These are phyloP conservation scores for Florisuga fusca DNA, from an alignment of 2,797 vertebrate genomes.

Conservation along the genomic window DNA sequence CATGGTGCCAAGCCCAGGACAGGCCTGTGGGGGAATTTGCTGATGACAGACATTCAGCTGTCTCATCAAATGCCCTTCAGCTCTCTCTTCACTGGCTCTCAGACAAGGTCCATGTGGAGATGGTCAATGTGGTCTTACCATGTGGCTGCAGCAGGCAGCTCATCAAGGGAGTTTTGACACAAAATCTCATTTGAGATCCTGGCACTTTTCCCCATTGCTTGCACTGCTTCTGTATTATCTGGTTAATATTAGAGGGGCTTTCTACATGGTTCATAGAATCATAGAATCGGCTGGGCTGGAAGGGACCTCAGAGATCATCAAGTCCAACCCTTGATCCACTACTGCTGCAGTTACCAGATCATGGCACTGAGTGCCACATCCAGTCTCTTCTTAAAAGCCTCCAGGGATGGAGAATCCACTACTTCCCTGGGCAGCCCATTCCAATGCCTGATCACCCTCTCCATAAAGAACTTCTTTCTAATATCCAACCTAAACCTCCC, in stretches of 20 bases:
- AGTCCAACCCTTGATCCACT: no score
- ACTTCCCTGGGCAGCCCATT: no score
- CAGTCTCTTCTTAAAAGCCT: no score
- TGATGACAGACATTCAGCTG: neutral
- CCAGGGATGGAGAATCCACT: no score
- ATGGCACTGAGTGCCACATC: no score
- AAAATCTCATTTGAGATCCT: neutral
- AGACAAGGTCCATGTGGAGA: neutral
- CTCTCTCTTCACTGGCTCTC: neutral
- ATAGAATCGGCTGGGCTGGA: no score
- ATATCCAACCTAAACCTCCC: no score
- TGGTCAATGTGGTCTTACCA: neutral
- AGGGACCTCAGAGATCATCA: no score
- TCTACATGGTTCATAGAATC: neutral
- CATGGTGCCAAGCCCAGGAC: neutral
- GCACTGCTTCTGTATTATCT: neutral
- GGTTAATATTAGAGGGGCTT: neutral
- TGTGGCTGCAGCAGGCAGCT: neutral
- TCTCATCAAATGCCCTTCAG: neutral
- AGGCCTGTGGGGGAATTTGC: neutral
- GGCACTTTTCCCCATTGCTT: neutral
- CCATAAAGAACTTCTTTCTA: no score
- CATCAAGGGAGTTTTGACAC: neutral
- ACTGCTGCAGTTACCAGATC: no score
- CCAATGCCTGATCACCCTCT: no score